Evolutionary conservation across 2,888 invertebrate genomes (phyloP).

Genomic region (Cantharis rufa): DNA sequence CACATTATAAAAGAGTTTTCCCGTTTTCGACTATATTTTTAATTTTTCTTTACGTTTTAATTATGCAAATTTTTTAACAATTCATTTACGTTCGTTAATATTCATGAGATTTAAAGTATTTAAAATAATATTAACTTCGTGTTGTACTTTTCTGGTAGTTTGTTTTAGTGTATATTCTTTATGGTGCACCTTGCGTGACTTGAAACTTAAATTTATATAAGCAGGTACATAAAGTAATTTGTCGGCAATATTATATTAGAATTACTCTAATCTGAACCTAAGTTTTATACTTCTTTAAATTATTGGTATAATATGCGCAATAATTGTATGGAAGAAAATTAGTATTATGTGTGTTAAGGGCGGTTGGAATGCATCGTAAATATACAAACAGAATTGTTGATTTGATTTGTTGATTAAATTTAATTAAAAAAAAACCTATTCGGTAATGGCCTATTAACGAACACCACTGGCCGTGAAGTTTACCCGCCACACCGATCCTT

Average conservation of each 20-base stretch:
- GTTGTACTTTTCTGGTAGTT: conserved; percentile 23
- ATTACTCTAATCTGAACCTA: neutral
- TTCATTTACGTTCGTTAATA: conserved; percentile 24
- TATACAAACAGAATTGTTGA: conserved; percentile 42
- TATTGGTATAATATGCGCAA: neutral
- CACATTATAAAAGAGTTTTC: conserved; percentile 5
- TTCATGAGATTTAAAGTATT: conserved; percentile 24
- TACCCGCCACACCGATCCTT: conserved; percentile 33
- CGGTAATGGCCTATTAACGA: conserved; percentile 44
- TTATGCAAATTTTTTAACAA: conserved; percentile 26
- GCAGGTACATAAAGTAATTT: conserved; percentile 17
- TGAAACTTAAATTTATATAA: neutral
- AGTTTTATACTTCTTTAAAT: neutral
- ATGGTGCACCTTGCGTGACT: conserved; percentile 20
- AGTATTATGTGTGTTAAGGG: conserved; percentile 1
- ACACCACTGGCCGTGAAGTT: conserved; percentile 44
- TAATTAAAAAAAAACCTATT: conserved; percentile 47
- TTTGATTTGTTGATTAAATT: conserved; percentile 44
- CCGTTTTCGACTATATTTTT: conserved; percentile 13
- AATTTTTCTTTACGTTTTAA: conserved; percentile 17
- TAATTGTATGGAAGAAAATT: neutral
- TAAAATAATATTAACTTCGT: conserved; percentile 23
- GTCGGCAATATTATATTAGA: conserved; percentile 6
- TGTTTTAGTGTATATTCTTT: conserved; percentile 3
- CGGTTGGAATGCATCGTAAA: conserved; percentile 25